Evolutionary conservation across 2,113 vertebrate genomes (phyloP).

Genomic region (Tragelaphus strepsiceros): DNA sequence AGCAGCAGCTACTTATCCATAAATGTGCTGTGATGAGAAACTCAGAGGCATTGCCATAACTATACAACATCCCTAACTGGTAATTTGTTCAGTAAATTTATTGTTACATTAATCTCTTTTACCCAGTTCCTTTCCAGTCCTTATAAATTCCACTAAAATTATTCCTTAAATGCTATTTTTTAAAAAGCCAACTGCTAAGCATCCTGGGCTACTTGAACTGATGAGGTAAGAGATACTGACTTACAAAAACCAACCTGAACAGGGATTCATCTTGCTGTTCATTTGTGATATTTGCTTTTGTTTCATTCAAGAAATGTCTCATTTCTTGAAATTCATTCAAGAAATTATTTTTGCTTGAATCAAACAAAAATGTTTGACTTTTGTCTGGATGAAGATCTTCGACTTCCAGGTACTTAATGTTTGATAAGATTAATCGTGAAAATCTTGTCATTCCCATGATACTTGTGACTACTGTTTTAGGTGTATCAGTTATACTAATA

Average conservation of each 20-base stretch:
- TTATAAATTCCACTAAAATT: not conserved
- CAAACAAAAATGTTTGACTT: not conserved
- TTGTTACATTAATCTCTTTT: not conserved
- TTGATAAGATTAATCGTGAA: not conserved
- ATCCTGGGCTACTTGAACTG: not conserved
- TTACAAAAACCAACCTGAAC: not conserved
- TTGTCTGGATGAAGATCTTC: not conserved
- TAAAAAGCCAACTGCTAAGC: not conserved
- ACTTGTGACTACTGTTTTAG: not conserved
- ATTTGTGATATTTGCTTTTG: not conserved
- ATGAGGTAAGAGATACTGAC: not conserved
- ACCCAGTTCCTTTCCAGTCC: not conserved
- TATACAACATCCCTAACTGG: not conserved
- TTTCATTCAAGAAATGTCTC: not conserved
- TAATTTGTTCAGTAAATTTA: not conserved
- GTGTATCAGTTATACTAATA: not conserved
- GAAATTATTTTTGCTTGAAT: not conserved
- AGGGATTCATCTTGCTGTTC: not conserved
- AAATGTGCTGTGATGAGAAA: not conserved
- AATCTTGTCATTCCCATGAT: not conserved
- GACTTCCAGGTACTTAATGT: not conserved
- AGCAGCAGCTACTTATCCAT: not conserved
- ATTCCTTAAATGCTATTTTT: not conserved
- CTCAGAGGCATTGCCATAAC: not conserved
- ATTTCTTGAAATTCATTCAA: no score